These are phyloP conservation scores for Tyrannus savana DNA, from an alignment of 2,113 vertebrate species.

Conservation along the genomic window DNA sequence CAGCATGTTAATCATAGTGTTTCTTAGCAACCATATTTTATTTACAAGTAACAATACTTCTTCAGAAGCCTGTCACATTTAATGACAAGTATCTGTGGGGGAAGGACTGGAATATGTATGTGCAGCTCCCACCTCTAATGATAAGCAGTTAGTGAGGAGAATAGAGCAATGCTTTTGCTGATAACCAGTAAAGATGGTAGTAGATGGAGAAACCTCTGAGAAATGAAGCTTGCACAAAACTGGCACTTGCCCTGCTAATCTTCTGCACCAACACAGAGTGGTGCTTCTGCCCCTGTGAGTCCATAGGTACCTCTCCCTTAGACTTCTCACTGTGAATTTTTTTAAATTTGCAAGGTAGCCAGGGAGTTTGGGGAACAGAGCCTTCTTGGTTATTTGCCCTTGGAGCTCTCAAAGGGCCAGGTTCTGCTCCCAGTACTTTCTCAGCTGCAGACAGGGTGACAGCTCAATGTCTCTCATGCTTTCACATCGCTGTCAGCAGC, in stretches of 20 bases:
- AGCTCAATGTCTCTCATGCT: neutral
- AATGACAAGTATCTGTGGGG: conserved; percentile 1
- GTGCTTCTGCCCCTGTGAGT: neutral
- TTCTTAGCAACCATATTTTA: conserved; percentile 77
- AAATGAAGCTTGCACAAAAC: neutral
- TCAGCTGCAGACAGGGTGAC: neutral
- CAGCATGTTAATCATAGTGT: conserved; percentile 72
- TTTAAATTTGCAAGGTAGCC: neutral
- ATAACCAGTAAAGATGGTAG: neutral
- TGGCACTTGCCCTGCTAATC: neutral
- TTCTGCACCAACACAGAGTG: neutral
- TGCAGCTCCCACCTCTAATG: neutral
- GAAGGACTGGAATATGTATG: neutral
- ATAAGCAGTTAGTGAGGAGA: neutral
- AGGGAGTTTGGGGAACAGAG: neutral
- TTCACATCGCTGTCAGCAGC: neutral
- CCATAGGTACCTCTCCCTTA: neutral
- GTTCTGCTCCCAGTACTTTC: neutral
- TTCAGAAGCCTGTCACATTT: conserved; percentile 60
- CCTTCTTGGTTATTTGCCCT: neutral
- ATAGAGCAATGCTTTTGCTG: neutral
- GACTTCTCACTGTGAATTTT: neutral
- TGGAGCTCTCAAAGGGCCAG: neutral
- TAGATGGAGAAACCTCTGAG: neutral
- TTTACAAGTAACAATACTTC: conserved; percentile 67